Conservation (phyloP, 2,888 invertebrate species). For the Pegoplata infirma region DNA sequence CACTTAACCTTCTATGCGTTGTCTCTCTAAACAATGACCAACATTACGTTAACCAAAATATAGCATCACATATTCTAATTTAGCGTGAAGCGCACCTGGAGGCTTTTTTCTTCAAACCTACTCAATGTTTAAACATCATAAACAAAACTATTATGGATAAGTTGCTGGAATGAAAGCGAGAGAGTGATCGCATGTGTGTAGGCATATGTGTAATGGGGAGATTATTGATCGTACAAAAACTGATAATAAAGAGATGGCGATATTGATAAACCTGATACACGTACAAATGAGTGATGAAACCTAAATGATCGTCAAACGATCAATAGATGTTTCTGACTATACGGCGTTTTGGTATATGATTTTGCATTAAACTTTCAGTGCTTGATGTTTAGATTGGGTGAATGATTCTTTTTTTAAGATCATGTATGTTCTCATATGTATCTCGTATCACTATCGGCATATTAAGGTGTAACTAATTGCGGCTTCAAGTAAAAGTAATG, state of each 20-base stretch:
- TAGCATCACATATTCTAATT: slow-evolving; percentile 71
- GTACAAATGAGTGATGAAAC: slow-evolving; percentile 49
- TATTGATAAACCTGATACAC: slow-evolving; percentile 39
- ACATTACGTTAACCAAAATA: slow-evolving; percentile 29
- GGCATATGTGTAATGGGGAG: neutral
- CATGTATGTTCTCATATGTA: slow-evolving; percentile 1
- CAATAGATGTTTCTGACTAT: slow-evolving; percentile 7
- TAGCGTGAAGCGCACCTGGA: slow-evolving; percentile 78
- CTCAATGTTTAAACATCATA: slow-evolving; percentile 61
- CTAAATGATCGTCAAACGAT: slow-evolving; percentile 48
- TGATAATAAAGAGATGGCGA: slow-evolving; percentile 47
- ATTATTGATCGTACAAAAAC: slow-evolving; percentile 29
- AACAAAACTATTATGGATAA: slow-evolving; percentile 20
- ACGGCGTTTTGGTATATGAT: slow-evolving; percentile 17
- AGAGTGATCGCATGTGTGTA: slow-evolving; percentile 34
- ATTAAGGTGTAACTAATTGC: slow-evolving; percentile 76
- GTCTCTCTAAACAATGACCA: slow-evolving; percentile 22
- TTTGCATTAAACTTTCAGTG: neutral
- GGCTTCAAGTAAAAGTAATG: slow-evolving; percentile 73
- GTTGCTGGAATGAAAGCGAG: neutral
- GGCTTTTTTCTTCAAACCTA: slow-evolving; percentile 73
- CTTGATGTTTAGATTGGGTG: slow-evolving; percentile 44
- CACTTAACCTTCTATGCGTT: neutral
- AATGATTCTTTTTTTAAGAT: slow-evolving; percentile 4
- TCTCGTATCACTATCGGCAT: slow-evolving; percentile 68